Percentiles rank a stretch among this genome's conserved stretches.
These are phyloP conservation scores for Oryzias sinensis DNA, from an alignment of 2,797 vertebrate genomes.

Conservation along the genomic window DNA sequence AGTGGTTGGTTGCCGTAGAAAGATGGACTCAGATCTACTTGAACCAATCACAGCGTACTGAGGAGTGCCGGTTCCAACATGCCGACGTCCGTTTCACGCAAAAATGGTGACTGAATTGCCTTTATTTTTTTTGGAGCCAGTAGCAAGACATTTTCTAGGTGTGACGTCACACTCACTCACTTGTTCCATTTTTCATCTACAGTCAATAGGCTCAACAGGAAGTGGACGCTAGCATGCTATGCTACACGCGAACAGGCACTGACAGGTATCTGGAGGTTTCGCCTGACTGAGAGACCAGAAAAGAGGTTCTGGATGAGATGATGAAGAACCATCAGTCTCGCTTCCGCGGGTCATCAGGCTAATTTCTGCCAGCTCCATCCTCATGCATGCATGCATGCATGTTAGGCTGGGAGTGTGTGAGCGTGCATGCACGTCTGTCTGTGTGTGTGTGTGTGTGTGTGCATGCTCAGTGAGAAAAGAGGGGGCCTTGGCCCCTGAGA, in stretches of 20 bases:
- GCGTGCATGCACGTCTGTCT: slow-evolving; percentile 6
- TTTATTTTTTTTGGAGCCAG: too few species aligned
- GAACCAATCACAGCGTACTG: too few species aligned
- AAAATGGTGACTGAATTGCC: too few species aligned
- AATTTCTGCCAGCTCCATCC: slow-evolving; percentile 81
- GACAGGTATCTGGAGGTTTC: slow-evolving; percentile 78
- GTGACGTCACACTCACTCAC: too few species aligned
- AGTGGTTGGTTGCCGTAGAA: too few species aligned
- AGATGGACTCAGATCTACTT: too few species aligned
- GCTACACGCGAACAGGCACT: slow-evolving; percentile 72
- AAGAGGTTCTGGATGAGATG: slow-evolving; percentile 74
- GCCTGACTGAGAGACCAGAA: slow-evolving; percentile 78
- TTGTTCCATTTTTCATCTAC: too few species aligned
- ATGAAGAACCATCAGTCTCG: slow-evolving; percentile 83
- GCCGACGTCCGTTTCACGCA: too few species aligned
- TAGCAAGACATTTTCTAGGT: too few species aligned
- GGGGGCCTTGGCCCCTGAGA: slow-evolving; percentile 96
- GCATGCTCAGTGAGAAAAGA: slow-evolving; percentile 53
- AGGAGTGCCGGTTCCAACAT: too few species aligned
- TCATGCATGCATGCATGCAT: slow-evolving; percentile 36
- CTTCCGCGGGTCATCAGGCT: slow-evolving; percentile 85
- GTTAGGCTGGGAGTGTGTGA: not conserved
- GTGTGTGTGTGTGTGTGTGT: slow-evolving; percentile 6
- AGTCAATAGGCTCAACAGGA: too few species aligned
- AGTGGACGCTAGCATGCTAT: slow-evolving; percentile 58